A percentile compares a stretch with the other conserved stretches of the same genome.
Evolutionary conservation across 2,797 vertebrate genomes (phyloP).

Genomic region (Hybognathus amarus): DNA sequence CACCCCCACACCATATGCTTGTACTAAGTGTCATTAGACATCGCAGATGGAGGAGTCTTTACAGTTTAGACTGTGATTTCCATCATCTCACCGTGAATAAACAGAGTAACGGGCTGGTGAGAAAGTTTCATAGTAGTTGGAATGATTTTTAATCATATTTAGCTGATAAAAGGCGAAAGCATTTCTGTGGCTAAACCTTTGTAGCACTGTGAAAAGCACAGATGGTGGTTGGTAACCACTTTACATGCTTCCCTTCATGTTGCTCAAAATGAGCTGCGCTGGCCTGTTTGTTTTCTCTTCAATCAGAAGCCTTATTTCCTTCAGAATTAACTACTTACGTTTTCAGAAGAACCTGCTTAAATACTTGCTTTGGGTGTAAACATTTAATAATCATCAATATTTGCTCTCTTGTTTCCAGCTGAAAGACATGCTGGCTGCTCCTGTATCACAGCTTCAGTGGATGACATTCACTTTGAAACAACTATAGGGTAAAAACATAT

Average conservation of each 20-base stretch:
- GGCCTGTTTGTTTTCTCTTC: constrained; percentile 3
- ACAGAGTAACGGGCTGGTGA: neutral
- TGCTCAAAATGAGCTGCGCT: neutral
- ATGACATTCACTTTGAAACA: constrained; percentile 97
- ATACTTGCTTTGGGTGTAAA: constrained; percentile 20
- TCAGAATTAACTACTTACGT: neutral
- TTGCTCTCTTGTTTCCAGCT: constrained; percentile 74
- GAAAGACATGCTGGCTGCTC: constrained; percentile 93
- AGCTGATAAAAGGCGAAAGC: constrained; percentile 30
- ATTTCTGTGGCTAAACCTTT: constrained; percentile 29
- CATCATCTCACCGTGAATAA: constrained; percentile 12
- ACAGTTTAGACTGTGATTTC: constrained; percentile 26
- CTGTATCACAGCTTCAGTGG: constrained; percentile 95
- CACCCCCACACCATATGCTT: constrained; percentile 34
- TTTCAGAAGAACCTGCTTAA: constrained; percentile 13
- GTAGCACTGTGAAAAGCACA: neutral
- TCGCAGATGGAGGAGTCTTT: constrained; percentile 29
- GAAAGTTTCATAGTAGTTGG: constrained; percentile 10
- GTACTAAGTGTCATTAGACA: constrained; percentile 28
- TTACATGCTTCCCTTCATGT: constrained; percentile 20
- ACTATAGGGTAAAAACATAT: constrained; percentile 86
- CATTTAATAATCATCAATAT: constrained; percentile 40
- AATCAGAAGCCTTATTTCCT: neutral
- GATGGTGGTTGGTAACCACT: neutral
- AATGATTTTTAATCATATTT: constrained; percentile 12